Conservation (phyloP, 2,888 invertebrate genomes). For the Diarsia dahlii region DNA sequence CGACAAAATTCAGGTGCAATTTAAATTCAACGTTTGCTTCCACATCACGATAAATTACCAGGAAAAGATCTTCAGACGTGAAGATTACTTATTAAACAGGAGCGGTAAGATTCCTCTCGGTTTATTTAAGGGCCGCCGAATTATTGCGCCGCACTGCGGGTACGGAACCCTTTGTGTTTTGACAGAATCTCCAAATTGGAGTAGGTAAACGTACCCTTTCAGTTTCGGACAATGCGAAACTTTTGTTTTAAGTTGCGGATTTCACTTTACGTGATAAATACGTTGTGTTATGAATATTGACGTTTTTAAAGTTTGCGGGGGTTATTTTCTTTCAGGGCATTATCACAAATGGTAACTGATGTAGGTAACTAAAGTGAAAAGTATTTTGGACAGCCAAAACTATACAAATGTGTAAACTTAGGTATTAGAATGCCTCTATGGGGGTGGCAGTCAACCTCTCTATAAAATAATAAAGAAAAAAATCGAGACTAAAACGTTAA, state of each 20-base stretch:
- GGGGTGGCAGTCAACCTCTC: too few relatives aligned
- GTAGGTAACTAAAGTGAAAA: not conserved
- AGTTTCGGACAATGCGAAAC: constrained; percentile 50
- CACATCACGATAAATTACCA: constrained; percentile 68
- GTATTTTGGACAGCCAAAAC: too few relatives aligned
- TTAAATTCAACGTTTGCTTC: constrained; percentile 67
- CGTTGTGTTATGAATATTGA: constrained; percentile 27
- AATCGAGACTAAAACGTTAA: too few relatives aligned
- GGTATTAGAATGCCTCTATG: too few relatives aligned
- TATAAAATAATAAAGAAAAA: too few relatives aligned
- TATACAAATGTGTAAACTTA: too few relatives aligned
- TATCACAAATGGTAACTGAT: not conserved
- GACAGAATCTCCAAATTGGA: constrained; percentile 69
- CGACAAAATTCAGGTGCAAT: constrained; percentile 62
- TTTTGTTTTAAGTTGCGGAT: constrained; percentile 52
- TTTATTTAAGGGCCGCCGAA: constrained; percentile 73
- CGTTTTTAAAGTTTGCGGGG: not conserved
- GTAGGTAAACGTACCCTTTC: constrained; percentile 56
- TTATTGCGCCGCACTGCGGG: constrained; percentile 82
- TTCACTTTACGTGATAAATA: constrained; percentile 49
- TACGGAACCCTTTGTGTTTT: constrained; percentile 75
- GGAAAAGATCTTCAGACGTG: constrained; percentile 64
- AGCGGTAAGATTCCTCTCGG: constrained; percentile 64
- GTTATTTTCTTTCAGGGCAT: not conserved
- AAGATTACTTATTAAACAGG: constrained; percentile 76